Conservation (phyloP, 2,113 vertebrate genomes). For the Sterna hirundo region DNA sequence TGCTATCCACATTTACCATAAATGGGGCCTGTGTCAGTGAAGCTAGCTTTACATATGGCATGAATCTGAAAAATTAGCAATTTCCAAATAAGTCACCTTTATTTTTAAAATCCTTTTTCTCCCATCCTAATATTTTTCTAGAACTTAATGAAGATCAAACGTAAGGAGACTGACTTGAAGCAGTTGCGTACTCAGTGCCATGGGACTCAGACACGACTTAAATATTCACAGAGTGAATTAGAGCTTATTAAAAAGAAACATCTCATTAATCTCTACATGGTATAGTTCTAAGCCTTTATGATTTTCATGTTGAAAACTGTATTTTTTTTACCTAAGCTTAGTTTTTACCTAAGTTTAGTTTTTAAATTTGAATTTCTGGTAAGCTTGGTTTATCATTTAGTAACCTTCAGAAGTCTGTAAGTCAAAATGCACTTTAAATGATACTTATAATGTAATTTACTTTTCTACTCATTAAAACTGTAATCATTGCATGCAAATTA, state of each 20-base stretch:
- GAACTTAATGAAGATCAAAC: constrained; percentile 82
- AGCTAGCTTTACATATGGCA: neutral
- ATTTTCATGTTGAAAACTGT: neutral
- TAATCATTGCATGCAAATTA: neutral
- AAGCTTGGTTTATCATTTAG: neutral
- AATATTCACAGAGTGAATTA: constrained; percentile 86
- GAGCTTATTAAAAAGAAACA: constrained; percentile 82
- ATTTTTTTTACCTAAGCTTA: neutral
- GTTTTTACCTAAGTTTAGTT: neutral
- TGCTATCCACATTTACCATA: neutral
- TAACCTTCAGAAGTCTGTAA: neutral
- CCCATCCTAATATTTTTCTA: constrained; percentile 17
- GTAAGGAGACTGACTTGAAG: constrained; percentile 89
- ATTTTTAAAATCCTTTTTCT: neutral
- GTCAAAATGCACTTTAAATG: neutral
- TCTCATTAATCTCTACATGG: constrained; percentile 76
- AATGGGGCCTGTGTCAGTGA: neutral
- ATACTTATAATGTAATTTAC: neutral
- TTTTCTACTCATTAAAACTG: neutral
- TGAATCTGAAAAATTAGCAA: neutral
- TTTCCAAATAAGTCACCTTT: neutral
- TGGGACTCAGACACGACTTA: constrained; percentile 87
- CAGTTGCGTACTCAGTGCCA: constrained; percentile 79
- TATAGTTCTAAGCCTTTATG: constrained; percentile 33
- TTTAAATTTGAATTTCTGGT: neutral